A percentile compares a stretch with the other conserved stretches of the same genome.
phyloP scores from a whole-genome alignment of 2,113 vertebrate species.

The Paratilapia polleni region DNA sequence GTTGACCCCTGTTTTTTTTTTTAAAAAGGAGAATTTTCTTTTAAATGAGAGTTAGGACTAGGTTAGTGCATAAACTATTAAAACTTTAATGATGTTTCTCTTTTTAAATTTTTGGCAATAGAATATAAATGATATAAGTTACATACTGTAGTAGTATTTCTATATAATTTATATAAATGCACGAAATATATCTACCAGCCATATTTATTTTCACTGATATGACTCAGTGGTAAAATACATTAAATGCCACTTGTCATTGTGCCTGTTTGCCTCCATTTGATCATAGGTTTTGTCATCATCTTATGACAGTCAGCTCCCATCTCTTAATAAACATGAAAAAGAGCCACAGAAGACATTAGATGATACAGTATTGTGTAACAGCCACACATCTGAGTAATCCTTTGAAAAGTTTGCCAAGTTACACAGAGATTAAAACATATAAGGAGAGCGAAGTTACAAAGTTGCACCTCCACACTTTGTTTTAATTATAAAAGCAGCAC shows the following conservation, averaged over 20 bases:
- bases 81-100: not conserved
- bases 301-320: slow-evolving; percentile 26
- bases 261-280: slow-evolving; percentile 35
- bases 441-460: slow-evolving; percentile 28
- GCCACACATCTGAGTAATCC: not conserved
- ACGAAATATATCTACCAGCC: not conserved
- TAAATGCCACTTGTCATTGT: slow-evolving; percentile 37
- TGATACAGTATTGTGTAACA: slow-evolving; percentile 9
- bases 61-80: not conserved
- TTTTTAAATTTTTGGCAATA: not conserved
- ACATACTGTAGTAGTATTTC: not conserved
- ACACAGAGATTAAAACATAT: not conserved
- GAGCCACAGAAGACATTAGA: slow-evolving; percentile 30
- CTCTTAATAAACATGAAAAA: slow-evolving; percentile 35
- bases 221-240: slow-evolving; percentile 23
- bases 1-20: not conserved
- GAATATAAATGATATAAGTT: not conserved
- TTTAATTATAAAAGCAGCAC: slow-evolving; percentile 55
- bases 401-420: slow-evolving; percentile 18
- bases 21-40: not conserved
- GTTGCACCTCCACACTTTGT: slow-evolving; percentile 48
- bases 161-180: not conserved
- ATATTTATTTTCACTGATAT: not conserved
- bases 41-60: not conserved
- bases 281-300: slow-evolving; percentile 27